A percentile compares a stretch with the other conserved stretches of the same genome.
Evolutionary conservation across 2,113 vertebrate genomes (phyloP).

Genomic region (Megaceryle torquata): DNA sequence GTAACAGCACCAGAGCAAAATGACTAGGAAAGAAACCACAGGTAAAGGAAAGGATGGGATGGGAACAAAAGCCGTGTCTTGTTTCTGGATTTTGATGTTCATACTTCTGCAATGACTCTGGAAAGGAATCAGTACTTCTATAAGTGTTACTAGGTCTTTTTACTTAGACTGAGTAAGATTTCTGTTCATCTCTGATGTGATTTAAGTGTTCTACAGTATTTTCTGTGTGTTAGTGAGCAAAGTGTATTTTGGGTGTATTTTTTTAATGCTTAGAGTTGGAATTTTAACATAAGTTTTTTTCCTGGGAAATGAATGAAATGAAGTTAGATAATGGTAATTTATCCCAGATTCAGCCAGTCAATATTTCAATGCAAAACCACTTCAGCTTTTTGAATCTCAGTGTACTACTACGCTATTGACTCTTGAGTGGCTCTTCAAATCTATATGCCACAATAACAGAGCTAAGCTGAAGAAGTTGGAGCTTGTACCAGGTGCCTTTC

Average conservation of each 20-base stretch:
- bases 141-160: neutral
- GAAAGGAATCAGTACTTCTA: neutral
- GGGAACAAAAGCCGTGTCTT: neutral
- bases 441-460: neutral
- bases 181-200: neutral
- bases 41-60: neutral
- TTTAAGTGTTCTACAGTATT: neutral
- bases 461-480: neutral
- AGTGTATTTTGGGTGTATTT: neutral
- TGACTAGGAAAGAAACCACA: neutral
- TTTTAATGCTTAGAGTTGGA: neutral
- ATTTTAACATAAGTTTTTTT: neutral
- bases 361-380: neutral
- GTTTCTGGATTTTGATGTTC: neutral
- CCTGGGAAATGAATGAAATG: neutral
- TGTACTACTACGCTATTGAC: neutral
- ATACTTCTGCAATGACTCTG: neutral
- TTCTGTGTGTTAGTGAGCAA: neutral
- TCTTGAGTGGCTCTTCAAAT: neutral
- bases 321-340: neutral
- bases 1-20: neutral
- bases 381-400: neutral
- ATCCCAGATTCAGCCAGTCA: neutral
- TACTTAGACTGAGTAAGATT: neutral
- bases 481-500: conserved; percentile 7